These are phyloP conservation scores for Brachionus paranguensis DNA, from an alignment of 1,140 invertebrate genomes.

Conservation along the genomic window DNA sequence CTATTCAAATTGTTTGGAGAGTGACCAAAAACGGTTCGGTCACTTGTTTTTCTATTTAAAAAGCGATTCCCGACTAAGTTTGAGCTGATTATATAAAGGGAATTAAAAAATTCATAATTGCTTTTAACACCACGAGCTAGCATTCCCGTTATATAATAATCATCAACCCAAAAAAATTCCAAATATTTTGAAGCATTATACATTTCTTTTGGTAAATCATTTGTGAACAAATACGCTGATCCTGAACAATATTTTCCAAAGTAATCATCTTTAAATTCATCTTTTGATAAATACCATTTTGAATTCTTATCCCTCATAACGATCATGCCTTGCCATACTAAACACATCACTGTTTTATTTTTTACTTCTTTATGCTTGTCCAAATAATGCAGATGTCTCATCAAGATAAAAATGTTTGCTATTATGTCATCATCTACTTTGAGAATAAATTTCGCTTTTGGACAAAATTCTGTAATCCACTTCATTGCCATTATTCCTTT, in stretches of 20 bases:
- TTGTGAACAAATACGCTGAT: slow-evolving; percentile 44
- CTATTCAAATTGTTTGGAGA: slow-evolving; percentile 12
- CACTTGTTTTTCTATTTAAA: background rate
- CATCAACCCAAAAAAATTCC: slow-evolving; percentile 59
- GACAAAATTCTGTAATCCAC: slow-evolving; percentile 66
- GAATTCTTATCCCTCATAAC: slow-evolving; percentile 50
- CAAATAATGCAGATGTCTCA: background rate
- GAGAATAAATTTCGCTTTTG: slow-evolving; percentile 63
- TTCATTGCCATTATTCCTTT: slow-evolving; percentile 77
- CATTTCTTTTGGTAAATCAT: slow-evolving; percentile 4
- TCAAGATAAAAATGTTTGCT: slow-evolving; percentile 41
- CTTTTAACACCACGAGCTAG: slow-evolving; percentile 47
- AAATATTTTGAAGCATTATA: slow-evolving; percentile 47
- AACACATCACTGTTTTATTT: slow-evolving; percentile 46
- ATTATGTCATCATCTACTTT: slow-evolving; percentile 65
- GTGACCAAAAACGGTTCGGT: slow-evolving; percentile 29
- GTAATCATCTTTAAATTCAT: slow-evolving; percentile 48
- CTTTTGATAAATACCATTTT: slow-evolving; percentile 44
- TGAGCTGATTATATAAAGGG: slow-evolving; percentile 18
- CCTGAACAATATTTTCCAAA: slow-evolving; percentile 57
- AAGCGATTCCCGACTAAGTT: background rate
- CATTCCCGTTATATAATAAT: slow-evolving; percentile 58
- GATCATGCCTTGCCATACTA: slow-evolving; percentile 47
- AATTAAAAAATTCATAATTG: slow-evolving; percentile 12
- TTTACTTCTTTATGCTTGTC: background rate